Conservation (phyloP, 2,888 invertebrate genomes). For the Platerodrilus igneus region DNA sequence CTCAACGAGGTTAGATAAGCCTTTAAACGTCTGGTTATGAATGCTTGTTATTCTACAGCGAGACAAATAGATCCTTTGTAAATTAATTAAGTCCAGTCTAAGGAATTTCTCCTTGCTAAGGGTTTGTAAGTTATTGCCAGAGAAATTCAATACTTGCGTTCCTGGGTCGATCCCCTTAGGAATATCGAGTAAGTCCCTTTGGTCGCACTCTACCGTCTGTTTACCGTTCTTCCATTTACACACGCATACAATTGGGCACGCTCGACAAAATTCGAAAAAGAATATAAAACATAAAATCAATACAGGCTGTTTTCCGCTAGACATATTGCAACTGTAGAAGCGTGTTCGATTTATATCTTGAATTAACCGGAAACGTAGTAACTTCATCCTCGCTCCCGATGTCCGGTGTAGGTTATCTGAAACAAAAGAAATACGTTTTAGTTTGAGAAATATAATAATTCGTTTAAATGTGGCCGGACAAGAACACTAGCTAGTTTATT, state of each 20-base stretch:
- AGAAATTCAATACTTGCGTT: constrained; percentile 83
- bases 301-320: constrained; percentile 21
- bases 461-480: too few relatives aligned
- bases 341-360: constrained; percentile 6
- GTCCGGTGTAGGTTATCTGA: too few relatives aligned
- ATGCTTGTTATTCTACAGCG: constrained; percentile 74
- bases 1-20: constrained; percentile 82
- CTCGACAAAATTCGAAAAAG: constrained; percentile 30
- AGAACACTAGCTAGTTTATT: too few relatives aligned
- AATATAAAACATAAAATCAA: constrained; percentile 23
- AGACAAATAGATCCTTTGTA: constrained; percentile 80
- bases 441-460: too few relatives aligned
- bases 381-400: too few relatives aligned
- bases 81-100: constrained; percentile 72
- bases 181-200: constrained; percentile 69
- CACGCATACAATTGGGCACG: constrained; percentile 73
- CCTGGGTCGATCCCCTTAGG: constrained; percentile 77
- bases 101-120: constrained; percentile 75
- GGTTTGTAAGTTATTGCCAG: constrained; percentile 75
- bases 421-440: too few relatives aligned
- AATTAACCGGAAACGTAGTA: too few relatives aligned
- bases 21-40: constrained; percentile 75
- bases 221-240: constrained; percentile 94
- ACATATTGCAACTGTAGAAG: constrained; percentile 20
- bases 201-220: constrained; percentile 82